phyloP scores from a whole-genome alignment of 2,797 vertebrate genomes.

The Borostomias antarcticus region DNA sequence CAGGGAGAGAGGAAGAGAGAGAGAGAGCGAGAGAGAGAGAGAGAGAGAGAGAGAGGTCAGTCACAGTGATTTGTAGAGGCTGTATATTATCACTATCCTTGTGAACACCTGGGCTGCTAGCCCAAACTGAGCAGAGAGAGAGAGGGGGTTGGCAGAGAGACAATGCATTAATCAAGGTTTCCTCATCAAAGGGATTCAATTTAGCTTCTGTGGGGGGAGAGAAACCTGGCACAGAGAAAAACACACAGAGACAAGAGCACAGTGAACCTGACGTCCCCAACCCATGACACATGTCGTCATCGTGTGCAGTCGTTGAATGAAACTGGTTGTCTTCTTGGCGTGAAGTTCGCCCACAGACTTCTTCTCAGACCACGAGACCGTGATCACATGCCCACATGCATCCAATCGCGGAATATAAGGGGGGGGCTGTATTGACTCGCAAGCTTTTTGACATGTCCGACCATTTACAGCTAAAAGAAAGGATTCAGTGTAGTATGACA shows the following conservation, averaged over 20 bases:
- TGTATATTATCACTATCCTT: background rate
- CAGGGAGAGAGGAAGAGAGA: background rate
- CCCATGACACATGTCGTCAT: background rate
- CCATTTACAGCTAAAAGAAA: no score
- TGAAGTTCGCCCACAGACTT: no score
- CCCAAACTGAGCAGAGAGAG: background rate
- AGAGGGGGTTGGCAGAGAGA: background rate
- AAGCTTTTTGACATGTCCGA: no score
- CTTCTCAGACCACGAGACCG: no score
- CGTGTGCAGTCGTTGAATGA: no score
- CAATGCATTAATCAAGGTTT: background rate
- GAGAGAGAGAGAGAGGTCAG: background rate
- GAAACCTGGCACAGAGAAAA: background rate
- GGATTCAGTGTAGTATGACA: no score
- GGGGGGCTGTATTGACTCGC: no score
- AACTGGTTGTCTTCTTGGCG: no score
- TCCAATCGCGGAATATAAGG: no score
- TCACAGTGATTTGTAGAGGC: background rate
- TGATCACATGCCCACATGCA: no score
- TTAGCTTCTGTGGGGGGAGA: background rate
- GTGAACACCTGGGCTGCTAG: constrained; percentile 1
- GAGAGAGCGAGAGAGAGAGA: background rate
- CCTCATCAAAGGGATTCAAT: background rate
- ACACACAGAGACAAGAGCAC: background rate
- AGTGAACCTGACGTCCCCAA: background rate